A percentile compares a stretch with the other conserved stretches of the same genome.
phyloP scores from a whole-genome alignment of 1,140 invertebrate genomes.

The Polypedilum pembai region DNA sequence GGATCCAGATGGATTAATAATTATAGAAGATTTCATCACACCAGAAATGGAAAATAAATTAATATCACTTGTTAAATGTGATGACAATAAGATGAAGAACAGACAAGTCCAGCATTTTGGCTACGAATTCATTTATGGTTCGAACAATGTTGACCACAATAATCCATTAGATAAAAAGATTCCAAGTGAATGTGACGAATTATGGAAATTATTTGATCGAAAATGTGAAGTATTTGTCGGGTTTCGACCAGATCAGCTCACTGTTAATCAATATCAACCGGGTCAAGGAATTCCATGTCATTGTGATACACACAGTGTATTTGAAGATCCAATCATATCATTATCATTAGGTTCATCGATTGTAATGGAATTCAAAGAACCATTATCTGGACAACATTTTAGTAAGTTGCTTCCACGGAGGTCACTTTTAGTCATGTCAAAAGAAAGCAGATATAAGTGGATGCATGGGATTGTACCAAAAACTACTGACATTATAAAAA shows the following conservation, averaged over 20 bases:
- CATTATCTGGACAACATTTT: constrained; percentile 49
- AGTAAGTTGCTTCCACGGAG: constrained; percentile 62
- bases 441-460: constrained; percentile 75
- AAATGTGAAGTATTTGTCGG: constrained; percentile 42
- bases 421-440: constrained; percentile 77
- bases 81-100: constrained; percentile 62
- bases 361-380: constrained; percentile 80
- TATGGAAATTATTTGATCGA: constrained; percentile 56
- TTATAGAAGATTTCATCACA: constrained; percentile 68
- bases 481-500: constrained; percentile 59
- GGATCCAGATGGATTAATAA: constrained; percentile 60
- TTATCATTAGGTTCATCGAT: constrained; percentile 78
- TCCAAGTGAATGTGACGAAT: constrained; percentile 59
- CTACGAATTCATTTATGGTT: constrained; percentile 85
- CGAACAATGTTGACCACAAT: constrained; percentile 75
- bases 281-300: constrained; percentile 95
- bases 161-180: constrained; percentile 59
- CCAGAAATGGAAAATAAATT: constrained; percentile 62
- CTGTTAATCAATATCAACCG: constrained; percentile 83
- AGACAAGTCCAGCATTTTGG: constrained; percentile 88
- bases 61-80: constrained; percentile 49
- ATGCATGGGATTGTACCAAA: constrained; percentile 79
- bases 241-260: constrained; percentile 77
- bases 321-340: constrained; percentile 81
- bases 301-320: constrained; percentile 91